Percentiles rank a stretch among this genome's conserved stretches.
phyloP scores from a whole-genome alignment of 64 coral and sea anemone species.

The Montipora sp. region DNA sequence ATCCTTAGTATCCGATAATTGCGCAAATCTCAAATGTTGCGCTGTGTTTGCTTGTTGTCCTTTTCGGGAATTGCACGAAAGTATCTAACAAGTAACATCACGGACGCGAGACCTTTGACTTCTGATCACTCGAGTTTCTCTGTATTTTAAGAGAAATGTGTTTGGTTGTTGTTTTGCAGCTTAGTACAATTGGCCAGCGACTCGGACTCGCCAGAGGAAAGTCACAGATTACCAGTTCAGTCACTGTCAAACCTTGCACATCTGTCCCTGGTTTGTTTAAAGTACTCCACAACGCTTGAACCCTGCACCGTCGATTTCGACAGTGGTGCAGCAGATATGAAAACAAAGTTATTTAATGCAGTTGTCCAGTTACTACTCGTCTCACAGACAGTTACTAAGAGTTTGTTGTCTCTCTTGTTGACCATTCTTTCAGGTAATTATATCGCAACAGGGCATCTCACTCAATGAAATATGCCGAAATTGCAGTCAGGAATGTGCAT shows the following conservation, averaged over 20 bases:
- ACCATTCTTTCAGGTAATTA: conserved; percentile 9
- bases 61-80: no score
- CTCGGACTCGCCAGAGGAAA: not conserved
- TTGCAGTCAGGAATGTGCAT: no score
- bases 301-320: not conserved
- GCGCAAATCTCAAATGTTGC: no score
- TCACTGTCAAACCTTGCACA: conserved; percentile 6
- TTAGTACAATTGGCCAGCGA: conserved; percentile 3
- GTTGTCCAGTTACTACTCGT: not conserved
- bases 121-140: no score
- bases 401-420: not conserved
- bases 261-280: conserved; percentile 31
- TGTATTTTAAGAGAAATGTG: no score
- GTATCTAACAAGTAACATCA: no score
- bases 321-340: not conserved
- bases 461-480: no score
- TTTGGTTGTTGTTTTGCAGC: not conserved
- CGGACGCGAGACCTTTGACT: no score
- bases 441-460: no score
- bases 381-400: not conserved
- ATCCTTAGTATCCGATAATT: no score
- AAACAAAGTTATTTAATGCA: not conserved
- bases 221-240: not conserved
- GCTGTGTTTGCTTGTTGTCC: no score
- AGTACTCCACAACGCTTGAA: conserved; percentile 4